These are phyloP conservation scores for Sialis lutaria DNA, from an alignment of 2,888 invertebrate genomes.

Conservation along the genomic window DNA sequence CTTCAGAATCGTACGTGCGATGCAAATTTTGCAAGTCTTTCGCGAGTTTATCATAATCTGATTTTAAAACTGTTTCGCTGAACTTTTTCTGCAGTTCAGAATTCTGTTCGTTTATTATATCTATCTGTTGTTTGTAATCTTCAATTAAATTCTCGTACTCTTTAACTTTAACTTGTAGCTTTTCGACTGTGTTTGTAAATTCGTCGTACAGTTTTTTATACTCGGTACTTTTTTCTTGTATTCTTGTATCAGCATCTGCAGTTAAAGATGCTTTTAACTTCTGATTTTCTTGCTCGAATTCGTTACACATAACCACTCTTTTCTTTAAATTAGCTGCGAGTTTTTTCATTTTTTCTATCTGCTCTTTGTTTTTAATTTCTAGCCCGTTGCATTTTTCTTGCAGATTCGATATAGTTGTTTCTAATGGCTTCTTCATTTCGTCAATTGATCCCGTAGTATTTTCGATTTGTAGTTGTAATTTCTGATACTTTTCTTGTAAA, in stretches of 20 bases:
- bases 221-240: conserved; percentile 6
- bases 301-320: conserved; percentile 43
- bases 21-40: neutral
- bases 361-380: conserved; percentile 46
- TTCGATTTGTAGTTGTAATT: conserved; percentile 21
- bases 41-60: conserved; percentile 24
- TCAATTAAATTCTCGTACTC: conserved; percentile 8
- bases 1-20: neutral
- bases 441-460: conserved; percentile 19
- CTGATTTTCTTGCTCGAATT: conserved; percentile 36
- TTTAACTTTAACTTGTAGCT: conserved; percentile 7
- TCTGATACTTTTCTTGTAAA: conserved; percentile 22
- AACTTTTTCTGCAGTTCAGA: conserved; percentile 14
- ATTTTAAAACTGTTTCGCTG: conserved; percentile 23
- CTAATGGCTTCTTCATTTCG: conserved; percentile 19
- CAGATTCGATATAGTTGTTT: conserved; percentile 22
- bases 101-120: conserved; percentile 11
- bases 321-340: conserved; percentile 61
- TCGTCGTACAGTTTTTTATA: conserved; percentile 9
- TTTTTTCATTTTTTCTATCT: conserved; percentile 62
- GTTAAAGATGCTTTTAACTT: conserved; percentile 17
- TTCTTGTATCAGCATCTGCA: conserved; percentile 14
- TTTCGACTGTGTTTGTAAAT: neutral
- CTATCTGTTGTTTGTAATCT: conserved; percentile 9
- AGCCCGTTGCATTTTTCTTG: conserved; percentile 24